Base-by-base conservation (phyloP, 2,888 invertebrate species). In the Scelioninae gen. 2 region DNA sequence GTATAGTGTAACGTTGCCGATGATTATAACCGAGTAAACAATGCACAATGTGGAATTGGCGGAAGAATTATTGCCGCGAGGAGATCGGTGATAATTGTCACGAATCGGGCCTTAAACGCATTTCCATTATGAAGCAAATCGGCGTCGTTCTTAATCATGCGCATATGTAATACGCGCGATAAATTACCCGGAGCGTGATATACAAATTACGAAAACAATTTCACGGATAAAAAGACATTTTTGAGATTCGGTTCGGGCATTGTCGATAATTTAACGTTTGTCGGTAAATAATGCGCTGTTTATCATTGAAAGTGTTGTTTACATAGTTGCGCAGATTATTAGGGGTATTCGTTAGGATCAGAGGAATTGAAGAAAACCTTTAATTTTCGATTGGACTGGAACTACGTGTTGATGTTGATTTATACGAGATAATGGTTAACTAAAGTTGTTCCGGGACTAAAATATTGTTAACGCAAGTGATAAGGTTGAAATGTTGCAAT, bases 41-140 rank as follows among this genome's bases (percentile, higher is more conserved):
- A 71, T 71, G 60, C 52, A 35, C 50, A 61, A 35, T 71, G 71
- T 65, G 53, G 65, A 71, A 71, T 71, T 39, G 46, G 43, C 10
- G 31, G 53, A 71, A 65, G 65, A 71, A 65, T 60, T 71, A 71
- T 71, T 58, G 41, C 64, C 28, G 25, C 22, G 22, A 46, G 19
- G 11, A 25, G 60, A 61, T 65, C 55, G 41, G 45, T 53, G 60
- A 72, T 72, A 72, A 72, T 72, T 72, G 72, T 72, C 72, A 65
- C 72, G 65, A 72, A 65, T 60, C 55, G 46, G 25, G 60, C 46
- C 58, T 53, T 53, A 41, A 65, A 60, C 65, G 50, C 55, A 72
- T 65, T 65, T 45, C 48, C 50, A 70, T 72, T 53, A 60, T 50
- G 65, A 53, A 16, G 60, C 69, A 39, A 55, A 72, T 64, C 57